Evolutionary conservation across 2,797 vertebrate genomes (phyloP).

Genomic region (Odontamblyopus rebecca): DNA sequence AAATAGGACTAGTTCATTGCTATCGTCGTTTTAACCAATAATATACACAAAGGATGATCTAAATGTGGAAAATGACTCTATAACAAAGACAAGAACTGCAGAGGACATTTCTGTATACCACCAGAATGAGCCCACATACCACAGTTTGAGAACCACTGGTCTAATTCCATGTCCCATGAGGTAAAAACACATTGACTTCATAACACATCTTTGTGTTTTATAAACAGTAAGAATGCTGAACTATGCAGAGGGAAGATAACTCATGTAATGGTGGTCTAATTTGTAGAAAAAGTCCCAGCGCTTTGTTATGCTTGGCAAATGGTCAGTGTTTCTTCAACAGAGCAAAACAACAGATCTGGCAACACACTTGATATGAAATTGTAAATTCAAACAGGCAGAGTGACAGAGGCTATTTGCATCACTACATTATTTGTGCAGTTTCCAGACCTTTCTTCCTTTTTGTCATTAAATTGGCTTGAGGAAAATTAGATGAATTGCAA

Average conservation of each 20-base stretch:
- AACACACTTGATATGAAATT: background rate
- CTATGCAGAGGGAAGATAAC: background rate
- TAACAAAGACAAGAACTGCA: too few species aligned
- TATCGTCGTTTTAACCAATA: too few species aligned
- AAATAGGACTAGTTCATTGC: too few species aligned
- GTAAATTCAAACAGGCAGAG: constrained; percentile 2
- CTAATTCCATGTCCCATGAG: background rate
- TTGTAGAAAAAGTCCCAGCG: background rate
- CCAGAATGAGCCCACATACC: background rate
- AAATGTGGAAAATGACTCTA: too few species aligned
- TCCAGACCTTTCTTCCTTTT: background rate
- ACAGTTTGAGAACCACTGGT: background rate
- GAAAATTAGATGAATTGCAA: background rate
- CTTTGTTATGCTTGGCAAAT: constrained; percentile 3
- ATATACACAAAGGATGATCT: too few species aligned
- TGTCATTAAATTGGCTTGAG: background rate
- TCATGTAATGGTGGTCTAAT: background rate
- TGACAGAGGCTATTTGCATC: constrained; percentile 1
- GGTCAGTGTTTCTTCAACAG: constrained; percentile 5
- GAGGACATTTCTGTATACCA: too few species aligned
- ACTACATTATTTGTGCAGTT: constrained; percentile 2
- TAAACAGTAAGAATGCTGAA: background rate
- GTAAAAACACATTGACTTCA: background rate
- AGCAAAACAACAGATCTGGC: background rate
- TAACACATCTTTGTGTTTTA: background rate